These are phyloP conservation scores for Spicauda simplicius DNA, from an alignment of 2,888 invertebrate species.

Conservation along the genomic window DNA sequence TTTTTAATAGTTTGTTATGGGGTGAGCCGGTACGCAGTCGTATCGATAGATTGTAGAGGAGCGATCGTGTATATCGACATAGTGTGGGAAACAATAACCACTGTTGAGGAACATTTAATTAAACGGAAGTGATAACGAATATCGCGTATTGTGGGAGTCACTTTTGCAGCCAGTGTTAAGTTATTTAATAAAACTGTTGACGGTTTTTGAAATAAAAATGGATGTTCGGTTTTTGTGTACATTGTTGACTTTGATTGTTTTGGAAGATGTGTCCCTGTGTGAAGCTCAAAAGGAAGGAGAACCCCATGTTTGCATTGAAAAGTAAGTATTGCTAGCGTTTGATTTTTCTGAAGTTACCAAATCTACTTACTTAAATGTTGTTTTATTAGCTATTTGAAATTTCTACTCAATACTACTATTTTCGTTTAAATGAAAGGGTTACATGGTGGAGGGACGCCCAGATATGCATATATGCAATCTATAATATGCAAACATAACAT, in stretches of 20 bases:
- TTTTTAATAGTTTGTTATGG: constrained; percentile 37
- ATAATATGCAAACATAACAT: too few species aligned
- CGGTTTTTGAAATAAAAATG: constrained; percentile 22
- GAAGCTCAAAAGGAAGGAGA: background rate
- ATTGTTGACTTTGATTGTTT: constrained; percentile 2
- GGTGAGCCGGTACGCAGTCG: constrained; percentile 40
- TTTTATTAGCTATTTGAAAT: too few species aligned
- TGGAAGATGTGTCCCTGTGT: background rate
- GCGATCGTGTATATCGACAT: constrained; percentile 39
- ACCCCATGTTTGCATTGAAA: constrained; percentile 3
- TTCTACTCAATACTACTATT: too few species aligned
- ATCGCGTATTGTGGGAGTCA: constrained; percentile 36
- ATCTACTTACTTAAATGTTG: too few species aligned
- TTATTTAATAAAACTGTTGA: background rate
- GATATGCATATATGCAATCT: too few species aligned
- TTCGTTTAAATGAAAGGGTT: too few species aligned
- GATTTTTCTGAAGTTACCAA: too few species aligned
- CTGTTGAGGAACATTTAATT: constrained; percentile 39
- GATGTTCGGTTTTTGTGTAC: constrained; percentile 19
- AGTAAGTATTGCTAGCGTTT: constrained; percentile 13
- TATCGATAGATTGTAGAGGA: constrained; percentile 27
- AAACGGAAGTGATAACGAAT: constrained; percentile 43
- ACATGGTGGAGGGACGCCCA: too few species aligned
- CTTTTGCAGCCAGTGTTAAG: constrained; percentile 18
- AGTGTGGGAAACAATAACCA: constrained; percentile 32